Base-by-base conservation (phyloP, 2,888 invertebrate species). In the Hypena proboscidalis region DNA sequence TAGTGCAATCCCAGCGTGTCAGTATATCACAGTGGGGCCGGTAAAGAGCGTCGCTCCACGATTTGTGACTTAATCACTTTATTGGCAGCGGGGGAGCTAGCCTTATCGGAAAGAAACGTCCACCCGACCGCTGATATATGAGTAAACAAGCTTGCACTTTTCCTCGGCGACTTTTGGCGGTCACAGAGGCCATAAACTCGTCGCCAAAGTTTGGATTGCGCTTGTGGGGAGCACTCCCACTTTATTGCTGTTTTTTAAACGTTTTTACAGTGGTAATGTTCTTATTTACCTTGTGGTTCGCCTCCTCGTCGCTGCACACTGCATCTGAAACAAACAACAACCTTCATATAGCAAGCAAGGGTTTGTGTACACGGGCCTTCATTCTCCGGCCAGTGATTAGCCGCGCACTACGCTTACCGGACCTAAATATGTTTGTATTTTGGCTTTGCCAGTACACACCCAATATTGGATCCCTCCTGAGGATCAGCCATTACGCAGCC, bases 21-120 rank as follows among this genome's bases (percentile, higher is more conserved):
- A 37, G 50, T 76, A 75, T 71, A 76, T 77, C 74, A 58, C 48
- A 33, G 33, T 10, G 69, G 63, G 58, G 67, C 60, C 51, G 57
- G 64, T 59, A 67, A 70, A 69, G 69, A 67, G 76, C 73, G 76
- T 77, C 74, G 74, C 44, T 45, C 70, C 76, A 73, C 90, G 90
- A 90, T 90, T 90, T 90, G 90, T 85, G 90, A 85, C 89, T 90
- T 90, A 90, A 90, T 90, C 90, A 88, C 90, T 90, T 90, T 90
- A 90, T 90, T 88, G 90, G 87, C 85, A 83, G 86, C 86, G 77
- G 74, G 90, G 90, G 90, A 85, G 81, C 58, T 48, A 50, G 66
- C 72, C 83, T 90, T 90, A 90, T 90, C 90, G 85, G 78, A 83
- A 88, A 86, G 86, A 83, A 87, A 86, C 80, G 79, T 78, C 83